A percentile compares a stretch with the other conserved stretches of the same genome.
Evolutionary conservation across 2,113 vertebrate genomes (phyloP).

Genomic region (Crotalus horridus): DNA sequence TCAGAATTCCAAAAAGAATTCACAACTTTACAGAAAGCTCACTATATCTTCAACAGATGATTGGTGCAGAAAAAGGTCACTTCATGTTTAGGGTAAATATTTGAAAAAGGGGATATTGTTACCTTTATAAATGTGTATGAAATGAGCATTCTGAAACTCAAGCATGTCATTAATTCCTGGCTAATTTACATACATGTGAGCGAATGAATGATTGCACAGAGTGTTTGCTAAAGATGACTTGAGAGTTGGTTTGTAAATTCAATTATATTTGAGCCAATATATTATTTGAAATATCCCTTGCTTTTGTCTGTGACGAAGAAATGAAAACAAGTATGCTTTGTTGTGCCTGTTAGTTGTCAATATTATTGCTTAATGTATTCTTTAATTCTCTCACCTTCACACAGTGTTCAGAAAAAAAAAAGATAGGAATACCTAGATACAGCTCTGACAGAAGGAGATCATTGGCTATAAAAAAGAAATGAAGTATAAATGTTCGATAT

Average conservation of each 20-base stretch:
- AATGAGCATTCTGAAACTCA: not conserved
- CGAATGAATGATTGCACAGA: not conserved
- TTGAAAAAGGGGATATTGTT: not conserved
- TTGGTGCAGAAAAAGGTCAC: not conserved
- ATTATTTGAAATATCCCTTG: not conserved
- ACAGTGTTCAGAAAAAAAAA: not conserved
- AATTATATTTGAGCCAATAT: not conserved
- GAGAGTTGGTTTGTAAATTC: not conserved
- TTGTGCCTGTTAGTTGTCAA: not conserved
- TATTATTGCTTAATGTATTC: not conserved
- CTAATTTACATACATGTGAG: not conserved
- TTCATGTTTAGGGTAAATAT: not conserved
- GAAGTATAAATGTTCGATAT: not conserved
- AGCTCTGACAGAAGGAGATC: not conserved
- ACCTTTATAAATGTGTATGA: not conserved
- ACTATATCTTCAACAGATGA: not conserved
- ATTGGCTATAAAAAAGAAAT: not conserved
- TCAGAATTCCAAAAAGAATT: not conserved
- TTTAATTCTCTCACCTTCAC: not conserved
- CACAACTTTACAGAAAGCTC: not conserved
- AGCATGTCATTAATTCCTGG: not conserved
- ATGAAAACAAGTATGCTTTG: fast-evolving
- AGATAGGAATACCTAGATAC: not conserved
- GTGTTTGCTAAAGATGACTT: not conserved
- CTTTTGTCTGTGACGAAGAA: not conserved